A percentile compares a stretch with the other conserved stretches of the same genome.
Conservation (phyloP, 2,113 vertebrate genomes). For the Vulpes vulpes region DNA sequence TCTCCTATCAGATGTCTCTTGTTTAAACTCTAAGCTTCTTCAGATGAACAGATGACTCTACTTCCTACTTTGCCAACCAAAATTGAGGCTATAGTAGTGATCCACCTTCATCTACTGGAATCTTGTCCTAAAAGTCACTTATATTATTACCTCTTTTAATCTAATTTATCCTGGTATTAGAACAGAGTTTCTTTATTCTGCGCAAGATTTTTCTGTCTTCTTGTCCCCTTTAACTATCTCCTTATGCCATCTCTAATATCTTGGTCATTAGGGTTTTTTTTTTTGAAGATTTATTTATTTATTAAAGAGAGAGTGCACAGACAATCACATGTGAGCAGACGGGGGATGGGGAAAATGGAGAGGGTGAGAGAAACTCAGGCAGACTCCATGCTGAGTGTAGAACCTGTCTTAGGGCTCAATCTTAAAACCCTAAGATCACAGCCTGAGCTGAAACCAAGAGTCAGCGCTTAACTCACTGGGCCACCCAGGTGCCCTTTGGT, state of each 20-base stretch:
- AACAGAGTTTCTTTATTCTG: background rate
- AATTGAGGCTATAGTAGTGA: background rate
- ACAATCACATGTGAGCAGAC: background rate
- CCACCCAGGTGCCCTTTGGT: background rate
- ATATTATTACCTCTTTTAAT: background rate
- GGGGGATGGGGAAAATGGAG: background rate
- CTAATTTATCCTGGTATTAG: background rate
- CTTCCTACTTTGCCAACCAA: background rate
- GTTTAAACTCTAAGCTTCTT: background rate
- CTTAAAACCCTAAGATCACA: background rate
- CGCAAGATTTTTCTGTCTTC: background rate
- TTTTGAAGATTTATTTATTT: background rate
- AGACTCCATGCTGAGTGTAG: background rate
- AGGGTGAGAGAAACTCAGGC: background rate
- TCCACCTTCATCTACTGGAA: background rate
- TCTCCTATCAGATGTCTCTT: too few relatives aligned
- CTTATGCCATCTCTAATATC: background rate
- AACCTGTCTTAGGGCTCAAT: background rate
- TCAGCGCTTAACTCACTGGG: background rate
- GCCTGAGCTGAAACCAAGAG: background rate
- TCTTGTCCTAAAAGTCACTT: background rate
- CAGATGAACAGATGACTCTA: background rate
- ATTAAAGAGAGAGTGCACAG: background rate
- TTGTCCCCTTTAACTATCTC: background rate
- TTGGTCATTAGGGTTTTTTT: background rate